phyloP scores from a whole-genome alignment of 2,113 vertebrate genomes.

The Hippocampus guttulatus region DNA sequence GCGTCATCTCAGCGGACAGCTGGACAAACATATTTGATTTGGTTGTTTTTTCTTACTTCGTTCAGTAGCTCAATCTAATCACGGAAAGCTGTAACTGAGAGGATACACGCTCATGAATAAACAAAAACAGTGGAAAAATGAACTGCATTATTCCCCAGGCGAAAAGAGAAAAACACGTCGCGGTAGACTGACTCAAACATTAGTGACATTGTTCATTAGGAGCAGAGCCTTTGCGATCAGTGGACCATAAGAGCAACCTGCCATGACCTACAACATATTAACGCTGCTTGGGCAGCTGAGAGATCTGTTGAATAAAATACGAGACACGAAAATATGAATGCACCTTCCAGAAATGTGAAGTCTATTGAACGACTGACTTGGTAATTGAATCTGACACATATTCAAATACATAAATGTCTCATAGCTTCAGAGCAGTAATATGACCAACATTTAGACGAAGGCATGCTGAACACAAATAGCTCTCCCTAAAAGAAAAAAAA shows the following conservation, averaged over 20 bases:
- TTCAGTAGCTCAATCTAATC: constrained; percentile 51
- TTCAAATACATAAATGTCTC: constrained; percentile 7
- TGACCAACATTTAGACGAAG: constrained; percentile 3
- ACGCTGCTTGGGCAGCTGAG: constrained; percentile 44
- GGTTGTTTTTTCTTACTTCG: constrained; percentile 15
- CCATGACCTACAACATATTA: constrained; percentile 33
- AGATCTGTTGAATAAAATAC: constrained; percentile 3
- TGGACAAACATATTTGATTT: constrained; percentile 42
- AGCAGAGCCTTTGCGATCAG: constrained; percentile 30
- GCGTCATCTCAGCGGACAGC: constrained; percentile 19
- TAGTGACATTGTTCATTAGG: constrained; percentile 54
- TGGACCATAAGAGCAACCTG: constrained; percentile 39
- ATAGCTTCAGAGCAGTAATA: neutral
- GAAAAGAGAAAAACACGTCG: constrained; percentile 33
- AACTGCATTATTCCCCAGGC: constrained; percentile 59
- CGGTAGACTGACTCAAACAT: constrained; percentile 43
- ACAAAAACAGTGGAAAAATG: constrained; percentile 71
- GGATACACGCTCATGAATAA: constrained; percentile 58
- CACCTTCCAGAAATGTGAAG: constrained; percentile 18
- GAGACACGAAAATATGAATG: constrained; percentile 40
- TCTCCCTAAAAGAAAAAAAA: neutral
- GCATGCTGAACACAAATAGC: neutral
- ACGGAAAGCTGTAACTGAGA: constrained; percentile 62
- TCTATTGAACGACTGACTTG: constrained; percentile 14
- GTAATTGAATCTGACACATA: constrained; percentile 13